phyloP scores from a whole-genome alignment of 2,797 vertebrate species.

The Pseudochaenichthys georgianus region DNA sequence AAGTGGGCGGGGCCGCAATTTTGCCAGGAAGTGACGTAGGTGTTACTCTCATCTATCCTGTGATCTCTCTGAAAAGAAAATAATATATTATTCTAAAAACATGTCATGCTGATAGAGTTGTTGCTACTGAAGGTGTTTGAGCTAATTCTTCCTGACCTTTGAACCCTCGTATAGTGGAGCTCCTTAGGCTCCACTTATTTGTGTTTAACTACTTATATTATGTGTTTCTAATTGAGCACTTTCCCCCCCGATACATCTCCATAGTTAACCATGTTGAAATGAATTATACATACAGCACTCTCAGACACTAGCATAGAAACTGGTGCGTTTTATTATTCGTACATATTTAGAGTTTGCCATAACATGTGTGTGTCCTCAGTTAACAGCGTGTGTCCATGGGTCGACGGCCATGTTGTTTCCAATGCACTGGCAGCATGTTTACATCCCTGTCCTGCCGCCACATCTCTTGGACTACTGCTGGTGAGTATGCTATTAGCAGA shows the following conservation, averaged over 20 bases:
- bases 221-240: not conserved
- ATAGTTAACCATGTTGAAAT: not conserved
- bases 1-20: no score
- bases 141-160: not conserved
- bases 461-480: conserved; percentile 98
- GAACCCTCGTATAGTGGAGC: not conserved
- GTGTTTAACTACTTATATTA: no score
- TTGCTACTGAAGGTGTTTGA: not conserved
- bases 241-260: not conserved
- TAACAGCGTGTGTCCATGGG: conserved; percentile 98
- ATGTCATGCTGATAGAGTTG: not conserved
- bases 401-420: conserved; percentile 96
- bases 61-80: not conserved
- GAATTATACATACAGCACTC: not conserved
- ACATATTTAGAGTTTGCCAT: not conserved
- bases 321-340: not conserved
- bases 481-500: conserved; percentile 81
- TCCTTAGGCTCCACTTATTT: no score
- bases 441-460: conserved; percentile 97
- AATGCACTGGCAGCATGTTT: conserved; percentile 99
- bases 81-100: not conserved
- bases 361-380: conserved; percentile 76
- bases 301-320: not conserved
- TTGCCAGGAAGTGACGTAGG: no score
- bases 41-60: not conserved